These are phyloP conservation scores for Mastacembelus armatus DNA, from an alignment of 2,797 vertebrate genomes.

Conservation along the genomic window DNA sequence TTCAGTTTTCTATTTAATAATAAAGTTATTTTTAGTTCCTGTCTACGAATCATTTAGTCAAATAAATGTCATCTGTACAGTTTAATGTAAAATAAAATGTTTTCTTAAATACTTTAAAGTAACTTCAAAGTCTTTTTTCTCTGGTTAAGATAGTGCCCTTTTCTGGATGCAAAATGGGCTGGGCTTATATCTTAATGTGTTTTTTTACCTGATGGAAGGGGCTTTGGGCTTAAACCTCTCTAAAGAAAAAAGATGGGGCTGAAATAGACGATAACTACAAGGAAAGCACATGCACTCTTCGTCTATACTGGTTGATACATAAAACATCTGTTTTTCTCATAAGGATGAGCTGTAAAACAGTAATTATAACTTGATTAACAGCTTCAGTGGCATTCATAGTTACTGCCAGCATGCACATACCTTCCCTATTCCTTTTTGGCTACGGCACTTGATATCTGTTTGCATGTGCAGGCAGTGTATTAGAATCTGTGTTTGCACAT, in stretches of 20 bases:
- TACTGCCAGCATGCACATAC: slow-evolving; percentile 40
- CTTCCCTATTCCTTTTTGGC: slow-evolving; percentile 27
- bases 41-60: slow-evolving; percentile 97
- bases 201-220: background rate
- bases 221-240: slow-evolving; percentile 19
- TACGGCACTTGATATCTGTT: background rate
- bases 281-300: slow-evolving; percentile 15
- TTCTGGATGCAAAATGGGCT: background rate
- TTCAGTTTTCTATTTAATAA: slow-evolving; percentile 97
- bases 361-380: slow-evolving; percentile 70
- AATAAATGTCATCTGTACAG: slow-evolving; percentile 97
- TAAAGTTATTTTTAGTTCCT: slow-evolving; percentile 94
- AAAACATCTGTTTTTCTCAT: slow-evolving; percentile 34
- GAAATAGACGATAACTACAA: slow-evolving; percentile 16
- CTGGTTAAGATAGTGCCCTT: slow-evolving; percentile 29
- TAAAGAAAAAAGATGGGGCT: slow-evolving; percentile 34
- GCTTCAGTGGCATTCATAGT: slow-evolving; percentile 33
- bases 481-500: background rate
- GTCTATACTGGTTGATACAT: slow-evolving; percentile 46
- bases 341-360: slow-evolving; percentile 24
- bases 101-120: slow-evolving; percentile 87
- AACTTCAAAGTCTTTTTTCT: slow-evolving; percentile 74
- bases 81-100: slow-evolving; percentile 95
- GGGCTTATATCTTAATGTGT: background rate
- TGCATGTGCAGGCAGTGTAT: slow-evolving; percentile 11